These are phyloP conservation scores for Pandemis corylana DNA, from an alignment of 2,888 invertebrate species.

Conservation along the genomic window DNA sequence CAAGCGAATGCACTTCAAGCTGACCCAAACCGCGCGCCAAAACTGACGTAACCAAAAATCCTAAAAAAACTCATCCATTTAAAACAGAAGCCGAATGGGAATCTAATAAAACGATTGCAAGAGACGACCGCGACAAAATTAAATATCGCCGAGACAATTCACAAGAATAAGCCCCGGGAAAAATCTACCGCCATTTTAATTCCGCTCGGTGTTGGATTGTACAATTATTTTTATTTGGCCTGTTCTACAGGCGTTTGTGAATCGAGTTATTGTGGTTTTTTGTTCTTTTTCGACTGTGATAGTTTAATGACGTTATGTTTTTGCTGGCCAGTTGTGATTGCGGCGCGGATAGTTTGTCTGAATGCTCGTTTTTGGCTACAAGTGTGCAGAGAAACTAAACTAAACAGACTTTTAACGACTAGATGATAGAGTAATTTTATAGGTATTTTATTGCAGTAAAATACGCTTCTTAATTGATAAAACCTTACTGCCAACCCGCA, in stretches of 20 bases:
- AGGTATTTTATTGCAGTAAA: no score
- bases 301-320: conserved; percentile 31
- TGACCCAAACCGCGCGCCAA: not conserved
- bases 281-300: conserved; percentile 25
- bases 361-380: no score
- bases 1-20: not conserved
- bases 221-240: conserved; percentile 55
- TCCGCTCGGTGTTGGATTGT: conserved; percentile 46
- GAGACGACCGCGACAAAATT: conserved; percentile 45
- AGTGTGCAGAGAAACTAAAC: no score
- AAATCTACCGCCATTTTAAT: conserved; percentile 42
- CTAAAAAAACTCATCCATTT: conserved; percentile 26
- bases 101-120: conserved; percentile 42
- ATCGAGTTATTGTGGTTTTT: conserved; percentile 34
- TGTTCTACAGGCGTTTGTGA: conserved; percentile 38
- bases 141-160: conserved; percentile 49
- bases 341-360: no score
- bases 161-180: conserved; percentile 41
- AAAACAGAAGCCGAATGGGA: conserved; percentile 36
- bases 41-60: conserved; percentile 22
- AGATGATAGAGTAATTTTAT: no score
- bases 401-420: no score
- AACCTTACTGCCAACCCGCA: not conserved
- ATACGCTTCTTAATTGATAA: not conserved
- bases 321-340: not conserved